Evolutionary conservation across 2,888 invertebrate species (phyloP), one percentile per base, ranked within the genome.

Genomic region (Agonum fuliginosum): DNA sequence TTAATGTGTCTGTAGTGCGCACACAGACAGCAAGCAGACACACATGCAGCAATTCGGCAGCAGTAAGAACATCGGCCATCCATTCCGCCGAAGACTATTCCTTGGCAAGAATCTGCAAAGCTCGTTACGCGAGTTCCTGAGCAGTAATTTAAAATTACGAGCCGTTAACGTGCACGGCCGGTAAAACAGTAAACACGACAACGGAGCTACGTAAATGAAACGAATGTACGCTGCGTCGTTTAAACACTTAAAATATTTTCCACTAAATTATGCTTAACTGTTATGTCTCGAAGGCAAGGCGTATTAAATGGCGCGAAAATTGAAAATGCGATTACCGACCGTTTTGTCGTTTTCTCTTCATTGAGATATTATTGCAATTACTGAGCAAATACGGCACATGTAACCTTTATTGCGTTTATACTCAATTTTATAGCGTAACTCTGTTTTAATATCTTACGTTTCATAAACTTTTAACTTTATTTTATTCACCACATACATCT

Each of bases 231-330:
- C 27, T 30, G 67, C 34, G 48, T 46, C 65, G 67, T 75, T 75
- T 75, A 75, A 67, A 75, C 75, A 75, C 75, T 75, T 75, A 75
- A 75, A 75, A 75, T 75, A 75, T 65, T 75, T 75, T 75, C 75
- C 75, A 75, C 34, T 75, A 75, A 75, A 75, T 75, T 75, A 54
- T 75, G 54, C 51, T 67, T 75, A 75, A 75, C 54, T 75, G 75
- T 75, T 75, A 37, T 75, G 37, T 48, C 48, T 67, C 30, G 67
- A 65, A 27, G 75, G 19, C 24, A 67, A 41, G 24, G 6, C 27
- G 34, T 24, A 75, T 46, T 75, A 67, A 75, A 75, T 75, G 75
- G 75, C 65, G 51, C 75, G 75, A 65, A 67, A 67, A 75, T 75
- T 62, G 37, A 54, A 58, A 54, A 72, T 37, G 54, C 54, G 54